Conservation (phyloP, 2,113 vertebrate species). For the Hypanus sabinus region DNA sequence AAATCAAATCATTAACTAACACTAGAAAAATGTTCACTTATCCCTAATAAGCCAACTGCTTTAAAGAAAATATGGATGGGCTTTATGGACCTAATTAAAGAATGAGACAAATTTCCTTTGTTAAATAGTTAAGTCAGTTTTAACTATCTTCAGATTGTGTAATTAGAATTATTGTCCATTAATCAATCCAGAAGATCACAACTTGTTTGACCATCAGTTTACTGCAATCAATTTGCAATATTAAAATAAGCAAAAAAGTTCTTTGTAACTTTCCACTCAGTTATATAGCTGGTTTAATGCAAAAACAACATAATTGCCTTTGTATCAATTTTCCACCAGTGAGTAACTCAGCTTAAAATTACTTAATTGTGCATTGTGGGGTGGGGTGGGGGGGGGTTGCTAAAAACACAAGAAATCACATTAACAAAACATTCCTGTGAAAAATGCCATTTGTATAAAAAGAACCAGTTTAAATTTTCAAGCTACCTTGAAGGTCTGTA, state of each 20-base stretch:
- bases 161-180: neutral
- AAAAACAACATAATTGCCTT: neutral
- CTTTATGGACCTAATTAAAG: neutral
- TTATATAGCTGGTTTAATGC: neutral
- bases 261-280: neutral
- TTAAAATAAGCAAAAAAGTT: neutral
- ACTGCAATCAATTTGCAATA: neutral
- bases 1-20: neutral
- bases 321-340: neutral
- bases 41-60: neutral
- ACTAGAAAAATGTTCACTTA: neutral
- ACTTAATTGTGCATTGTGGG: too few species aligned
- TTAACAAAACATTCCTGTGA: neutral
- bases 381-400: too few species aligned
- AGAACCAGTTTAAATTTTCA: neutral
- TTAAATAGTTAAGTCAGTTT: neutral
- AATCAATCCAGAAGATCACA: neutral
- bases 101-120: neutral
- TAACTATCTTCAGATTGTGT: neutral
- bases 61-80: neutral
- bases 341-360: neutral
- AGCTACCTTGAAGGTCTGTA: neutral
- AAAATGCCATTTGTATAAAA: neutral
- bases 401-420: neutral
- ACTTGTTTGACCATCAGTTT: neutral